Evolutionary conservation across 2,797 vertebrate genomes (phyloP).

Genomic region (Crossoptilon crossoptilon): DNA sequence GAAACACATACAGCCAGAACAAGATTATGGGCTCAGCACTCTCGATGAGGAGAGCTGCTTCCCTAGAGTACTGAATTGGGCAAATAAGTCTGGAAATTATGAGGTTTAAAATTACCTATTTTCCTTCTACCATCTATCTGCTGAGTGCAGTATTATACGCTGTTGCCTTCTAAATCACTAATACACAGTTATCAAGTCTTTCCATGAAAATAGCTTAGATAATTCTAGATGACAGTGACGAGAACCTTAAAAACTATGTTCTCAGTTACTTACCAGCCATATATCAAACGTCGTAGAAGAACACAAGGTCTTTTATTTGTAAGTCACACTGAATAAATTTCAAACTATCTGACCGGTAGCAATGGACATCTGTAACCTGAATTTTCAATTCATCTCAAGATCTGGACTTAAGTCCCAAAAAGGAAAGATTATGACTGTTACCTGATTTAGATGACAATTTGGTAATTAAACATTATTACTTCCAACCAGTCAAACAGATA

Average conservation of each 20-base stretch:
- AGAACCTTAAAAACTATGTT: background rate
- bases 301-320: background rate
- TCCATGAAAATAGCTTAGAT: background rate
- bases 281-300: background rate
- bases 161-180: background rate
- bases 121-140: background rate
- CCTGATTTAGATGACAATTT: background rate
- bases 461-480: background rate
- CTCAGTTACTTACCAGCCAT: background rate
- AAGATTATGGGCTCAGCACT: background rate
- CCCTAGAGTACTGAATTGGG: background rate
- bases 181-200: background rate
- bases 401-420: background rate
- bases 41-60: background rate
- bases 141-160: background rate
- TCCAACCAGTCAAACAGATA: background rate
- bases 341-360: background rate
- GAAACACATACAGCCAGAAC: background rate
- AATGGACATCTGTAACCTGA: background rate
- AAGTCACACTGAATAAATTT: background rate
- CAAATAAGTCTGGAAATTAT: background rate
- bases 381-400: background rate
- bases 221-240: background rate
- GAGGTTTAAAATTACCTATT: background rate
- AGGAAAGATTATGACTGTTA: background rate